phyloP scores from a whole-genome alignment of 2,113 vertebrate genomes.

The Anoplopoma fimbria region DNA sequence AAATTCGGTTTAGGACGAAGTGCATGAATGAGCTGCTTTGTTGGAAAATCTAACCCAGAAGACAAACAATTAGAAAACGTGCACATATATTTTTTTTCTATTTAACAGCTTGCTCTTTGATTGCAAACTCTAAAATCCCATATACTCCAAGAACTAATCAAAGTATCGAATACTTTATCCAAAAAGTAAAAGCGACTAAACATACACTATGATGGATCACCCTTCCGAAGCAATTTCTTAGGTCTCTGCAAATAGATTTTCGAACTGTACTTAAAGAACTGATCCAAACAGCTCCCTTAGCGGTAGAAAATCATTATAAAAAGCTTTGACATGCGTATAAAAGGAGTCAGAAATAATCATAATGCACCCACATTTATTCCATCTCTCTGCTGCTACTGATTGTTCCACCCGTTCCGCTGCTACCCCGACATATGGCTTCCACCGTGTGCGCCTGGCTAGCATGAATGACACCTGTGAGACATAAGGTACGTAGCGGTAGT shows the following conservation, averaged over 20 bases:
- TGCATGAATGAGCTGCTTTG: not conserved
- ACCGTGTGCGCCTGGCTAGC: not conserved
- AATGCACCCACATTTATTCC: slow-evolving; percentile 5
- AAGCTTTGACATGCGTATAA: not conserved
- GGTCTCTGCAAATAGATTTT: not conserved
- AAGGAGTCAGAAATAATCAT: slow-evolving; percentile 20
- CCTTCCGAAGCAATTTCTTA: not conserved
- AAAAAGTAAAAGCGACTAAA: not conserved
- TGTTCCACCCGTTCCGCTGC: not conserved
- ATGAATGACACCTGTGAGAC: slow-evolving; percentile 62
- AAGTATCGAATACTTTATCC: not conserved
- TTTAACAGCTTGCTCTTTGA: not conserved
- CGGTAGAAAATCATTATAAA: slow-evolving; percentile 5
- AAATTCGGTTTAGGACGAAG: not conserved
- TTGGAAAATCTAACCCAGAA: not conserved
- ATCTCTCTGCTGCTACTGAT: slow-evolving; percentile 28
- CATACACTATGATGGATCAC: slow-evolving; percentile 8
- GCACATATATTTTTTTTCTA: not conserved
- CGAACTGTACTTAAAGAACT: not conserved
- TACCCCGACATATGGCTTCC: slow-evolving; percentile 33
- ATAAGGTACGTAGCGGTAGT: slow-evolving; percentile 42
- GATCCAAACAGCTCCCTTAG: slow-evolving; percentile 1
- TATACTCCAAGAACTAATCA: not conserved
- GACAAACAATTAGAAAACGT: not conserved
- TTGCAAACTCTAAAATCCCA: not conserved